Evolutionary conservation across 2,113 vertebrate species (phyloP), one percentile per base, ranked within the genome.

Genomic region (Circaetus cinerascens): DNA sequence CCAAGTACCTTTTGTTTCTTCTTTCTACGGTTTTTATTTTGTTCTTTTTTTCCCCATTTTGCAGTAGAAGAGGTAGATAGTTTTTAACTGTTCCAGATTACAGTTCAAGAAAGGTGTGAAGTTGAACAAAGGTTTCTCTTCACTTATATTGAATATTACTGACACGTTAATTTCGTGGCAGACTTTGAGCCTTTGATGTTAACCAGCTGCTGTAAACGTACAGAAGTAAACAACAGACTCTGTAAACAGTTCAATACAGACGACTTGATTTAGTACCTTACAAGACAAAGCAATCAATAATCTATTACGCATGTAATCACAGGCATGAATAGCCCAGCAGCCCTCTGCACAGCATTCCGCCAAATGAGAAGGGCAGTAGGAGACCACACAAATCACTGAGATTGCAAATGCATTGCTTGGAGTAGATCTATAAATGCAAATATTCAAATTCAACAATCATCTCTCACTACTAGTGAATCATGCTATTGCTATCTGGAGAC

Each of bases 211-310:
- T 94, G 77, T 72, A 91, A 93, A 93, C 2, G 9, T 41, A 82
- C 38, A 66, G 95, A 79, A 57, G 69, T 89, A 96, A 95, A 94
- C 80, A 91, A 68, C 59, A 64, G 81, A 46, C 73, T 68, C 79
- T 5, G 8, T 75, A 89, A 95, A 90, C 91, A 95, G 91, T 79
- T 97, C 97, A 69, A 93, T 94, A 86, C 11, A 29, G 46, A 82
- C 77, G 46, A 86, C 55, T 86, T 90, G 95, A 93, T 86, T 94
- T 59, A 93, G 68, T 25, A 80, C 60, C 86, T 88, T 73, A 51
- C 63, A 71, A 93, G 95, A 69, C 77, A 86, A 88, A 86, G 41
- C 76, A 81, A 83, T 95, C 95, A 80, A 95, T 97, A 91, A 96
- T 94, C 94, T 95, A 92, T 96, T 95, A 93, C 46, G 15, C 30